These are phyloP conservation scores for Apotomis capreana DNA, from an alignment of 2,888 invertebrate genomes.

Conservation along the genomic window DNA sequence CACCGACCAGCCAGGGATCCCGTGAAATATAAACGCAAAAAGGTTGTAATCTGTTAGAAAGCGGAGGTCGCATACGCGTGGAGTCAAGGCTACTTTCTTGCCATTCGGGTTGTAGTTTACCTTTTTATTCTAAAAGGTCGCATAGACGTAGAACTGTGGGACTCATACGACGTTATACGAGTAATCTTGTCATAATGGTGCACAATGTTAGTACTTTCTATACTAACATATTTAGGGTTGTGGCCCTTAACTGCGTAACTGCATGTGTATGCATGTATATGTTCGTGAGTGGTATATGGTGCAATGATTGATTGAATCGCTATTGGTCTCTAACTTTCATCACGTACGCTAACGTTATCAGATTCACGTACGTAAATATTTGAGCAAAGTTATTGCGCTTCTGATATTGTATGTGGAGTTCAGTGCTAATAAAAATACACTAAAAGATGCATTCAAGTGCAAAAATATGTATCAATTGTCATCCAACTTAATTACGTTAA, in stretches of 20 bases:
- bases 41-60: constrained; percentile 41
- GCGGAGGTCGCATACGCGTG: constrained; percentile 40
- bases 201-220: constrained; percentile 34
- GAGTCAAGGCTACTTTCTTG: constrained; percentile 41
- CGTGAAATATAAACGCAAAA: constrained; percentile 36
- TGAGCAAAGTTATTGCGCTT: constrained; percentile 1
- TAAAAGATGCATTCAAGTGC: no score
- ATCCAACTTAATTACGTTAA: no score
- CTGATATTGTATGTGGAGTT: neutral
- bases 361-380: constrained; percentile 10
- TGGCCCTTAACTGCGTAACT: constrained; percentile 26
- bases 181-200: neutral
- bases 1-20: neutral
- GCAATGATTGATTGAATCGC: constrained; percentile 17
- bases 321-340: constrained; percentile 24
- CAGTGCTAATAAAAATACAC: neutral
- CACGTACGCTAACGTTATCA: constrained; percentile 25
- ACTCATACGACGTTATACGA: neutral
- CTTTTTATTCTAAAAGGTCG: constrained; percentile 12
- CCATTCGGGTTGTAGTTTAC: constrained; percentile 27
- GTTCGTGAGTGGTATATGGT: neutral
- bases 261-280: neutral
- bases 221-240: constrained; percentile 27
- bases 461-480: no score
- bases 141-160: neutral